phyloP scores from a whole-genome alignment of 1,140 invertebrate species.

The Penaeus japonicus region DNA sequence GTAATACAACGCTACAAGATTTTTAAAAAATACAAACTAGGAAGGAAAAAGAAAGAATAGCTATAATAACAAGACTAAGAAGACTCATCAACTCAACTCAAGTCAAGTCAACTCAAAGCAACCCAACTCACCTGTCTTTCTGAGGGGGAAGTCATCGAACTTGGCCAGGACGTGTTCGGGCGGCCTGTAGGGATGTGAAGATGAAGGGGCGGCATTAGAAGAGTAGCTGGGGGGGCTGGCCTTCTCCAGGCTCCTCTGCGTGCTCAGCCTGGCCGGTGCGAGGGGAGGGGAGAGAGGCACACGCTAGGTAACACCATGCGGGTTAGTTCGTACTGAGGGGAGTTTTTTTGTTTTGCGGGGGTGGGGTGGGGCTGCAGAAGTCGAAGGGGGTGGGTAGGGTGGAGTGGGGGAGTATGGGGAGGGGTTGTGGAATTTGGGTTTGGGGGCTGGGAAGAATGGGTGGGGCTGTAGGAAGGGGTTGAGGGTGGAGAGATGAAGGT shows the following conservation, averaged over 20 bases:
- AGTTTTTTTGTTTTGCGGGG: background rate
- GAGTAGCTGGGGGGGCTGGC: conserved; percentile 4
- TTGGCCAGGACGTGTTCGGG: conserved; percentile 68
- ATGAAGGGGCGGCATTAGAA: background rate
- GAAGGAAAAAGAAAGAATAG: no score
- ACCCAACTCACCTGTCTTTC: background rate
- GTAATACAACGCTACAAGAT: no score
- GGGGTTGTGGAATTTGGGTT: background rate
- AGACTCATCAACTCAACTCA: no score
- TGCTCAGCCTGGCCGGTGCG: background rate
- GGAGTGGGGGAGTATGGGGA: background rate
- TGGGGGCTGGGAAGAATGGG: background rate
- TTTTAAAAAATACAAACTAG: no score
- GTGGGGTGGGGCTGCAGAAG: conserved; percentile 18
- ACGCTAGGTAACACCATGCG: conserved; percentile 63
- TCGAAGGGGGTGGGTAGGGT: background rate
- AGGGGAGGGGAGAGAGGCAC: background rate
- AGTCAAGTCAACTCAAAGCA: background rate
- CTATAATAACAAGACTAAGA: no score
- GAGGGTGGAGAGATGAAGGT: background rate
- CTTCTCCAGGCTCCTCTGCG: conserved; percentile 1
- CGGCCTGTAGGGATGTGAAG: conserved; percentile 64
- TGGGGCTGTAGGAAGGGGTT: background rate
- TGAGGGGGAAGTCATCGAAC: conserved; percentile 78
- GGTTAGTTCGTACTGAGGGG: conserved; percentile 30